Conservation (phyloP, 1,140 invertebrate species). For the Acromyrmex echinatior region DNA sequence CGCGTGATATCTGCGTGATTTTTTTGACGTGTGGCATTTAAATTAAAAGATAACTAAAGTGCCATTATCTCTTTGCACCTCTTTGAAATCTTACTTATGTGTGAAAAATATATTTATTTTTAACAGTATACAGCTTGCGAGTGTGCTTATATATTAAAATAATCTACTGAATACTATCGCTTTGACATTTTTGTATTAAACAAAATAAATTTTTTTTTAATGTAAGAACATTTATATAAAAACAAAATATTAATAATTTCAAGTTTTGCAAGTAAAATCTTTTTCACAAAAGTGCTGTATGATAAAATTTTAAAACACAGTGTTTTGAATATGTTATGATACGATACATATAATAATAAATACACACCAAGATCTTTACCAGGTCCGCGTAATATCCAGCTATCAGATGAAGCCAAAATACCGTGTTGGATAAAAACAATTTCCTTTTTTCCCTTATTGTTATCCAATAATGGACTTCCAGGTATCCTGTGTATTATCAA, state of each 20-base stretch:
- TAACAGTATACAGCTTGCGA: too few relatives aligned
- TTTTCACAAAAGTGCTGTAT: background rate
- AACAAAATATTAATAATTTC: background rate
- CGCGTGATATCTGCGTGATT: too few relatives aligned
- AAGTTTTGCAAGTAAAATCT: background rate
- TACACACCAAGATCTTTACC: conserved; percentile 80
- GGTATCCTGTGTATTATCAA: too few relatives aligned
- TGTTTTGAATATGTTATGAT: too few relatives aligned
- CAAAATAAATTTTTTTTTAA: background rate
- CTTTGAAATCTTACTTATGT: too few relatives aligned
- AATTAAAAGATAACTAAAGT: too few relatives aligned
- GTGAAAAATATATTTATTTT: too few relatives aligned
- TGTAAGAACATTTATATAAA: background rate
- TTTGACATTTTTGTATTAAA: background rate
- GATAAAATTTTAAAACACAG: background rate
- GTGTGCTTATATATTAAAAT: too few relatives aligned
- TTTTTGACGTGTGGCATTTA: too few relatives aligned
- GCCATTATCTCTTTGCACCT: too few relatives aligned
- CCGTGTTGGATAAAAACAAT: conserved; percentile 87
- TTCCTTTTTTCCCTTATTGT: conserved; percentile 14
- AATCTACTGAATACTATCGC: background rate
- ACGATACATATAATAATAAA: background rate
- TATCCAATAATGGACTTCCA: too few relatives aligned
- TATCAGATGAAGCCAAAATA: conserved; percentile 83
- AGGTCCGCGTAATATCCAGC: conserved; percentile 85